phyloP scores from a whole-genome alignment of 35 echinoderm and acorn worm genomes.

The Ptychodera flava region DNA sequence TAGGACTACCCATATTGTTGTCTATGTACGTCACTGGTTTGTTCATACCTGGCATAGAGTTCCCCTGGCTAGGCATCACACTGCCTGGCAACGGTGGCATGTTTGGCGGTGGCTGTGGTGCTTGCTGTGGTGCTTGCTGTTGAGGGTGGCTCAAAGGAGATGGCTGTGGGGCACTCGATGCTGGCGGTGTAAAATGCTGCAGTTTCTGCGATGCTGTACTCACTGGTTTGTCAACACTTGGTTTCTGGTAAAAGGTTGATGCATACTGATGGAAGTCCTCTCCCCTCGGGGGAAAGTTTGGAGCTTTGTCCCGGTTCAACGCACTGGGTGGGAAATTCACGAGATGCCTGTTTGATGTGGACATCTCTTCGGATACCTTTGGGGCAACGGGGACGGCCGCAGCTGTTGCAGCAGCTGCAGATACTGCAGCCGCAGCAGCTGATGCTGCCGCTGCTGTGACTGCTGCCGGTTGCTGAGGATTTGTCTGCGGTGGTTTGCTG shows the following conservation, averaged over 20 bases:
- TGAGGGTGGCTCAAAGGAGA: not conserved
- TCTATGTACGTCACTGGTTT: not conserved
- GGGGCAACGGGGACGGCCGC: slow-evolving; percentile 7
- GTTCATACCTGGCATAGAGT: not conserved
- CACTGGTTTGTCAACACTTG: slow-evolving; percentile 45
- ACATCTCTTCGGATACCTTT: slow-evolving; percentile 21
- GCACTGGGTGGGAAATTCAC: slow-evolving; percentile 95
- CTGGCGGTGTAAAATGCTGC: not conserved
- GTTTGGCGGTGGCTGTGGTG: not conserved
- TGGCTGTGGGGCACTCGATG: not conserved
- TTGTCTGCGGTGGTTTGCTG: not conserved
- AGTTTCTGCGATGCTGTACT: slow-evolving; percentile 7
- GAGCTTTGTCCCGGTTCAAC: slow-evolving; percentile 95
- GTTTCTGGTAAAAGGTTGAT: slow-evolving; percentile 93
- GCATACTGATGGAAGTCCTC: slow-evolving; percentile 96
- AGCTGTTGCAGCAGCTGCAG: slow-evolving; percentile 5
- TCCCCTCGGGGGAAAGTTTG: slow-evolving; percentile 94
- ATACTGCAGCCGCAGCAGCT: slow-evolving; percentile 16
- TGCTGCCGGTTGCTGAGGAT: not conserved
- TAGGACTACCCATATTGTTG: not conserved
- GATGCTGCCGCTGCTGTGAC: not conserved
- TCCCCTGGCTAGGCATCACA: not conserved
- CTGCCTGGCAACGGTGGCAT: not conserved
- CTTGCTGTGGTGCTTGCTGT: not conserved
- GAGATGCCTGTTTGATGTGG: slow-evolving; percentile 49